A percentile compares a stretch with the other conserved stretches of the same genome.
Conservation (phyloP, 2,797 vertebrate genomes). For the Chelidonichthys spinosus region DNA sequence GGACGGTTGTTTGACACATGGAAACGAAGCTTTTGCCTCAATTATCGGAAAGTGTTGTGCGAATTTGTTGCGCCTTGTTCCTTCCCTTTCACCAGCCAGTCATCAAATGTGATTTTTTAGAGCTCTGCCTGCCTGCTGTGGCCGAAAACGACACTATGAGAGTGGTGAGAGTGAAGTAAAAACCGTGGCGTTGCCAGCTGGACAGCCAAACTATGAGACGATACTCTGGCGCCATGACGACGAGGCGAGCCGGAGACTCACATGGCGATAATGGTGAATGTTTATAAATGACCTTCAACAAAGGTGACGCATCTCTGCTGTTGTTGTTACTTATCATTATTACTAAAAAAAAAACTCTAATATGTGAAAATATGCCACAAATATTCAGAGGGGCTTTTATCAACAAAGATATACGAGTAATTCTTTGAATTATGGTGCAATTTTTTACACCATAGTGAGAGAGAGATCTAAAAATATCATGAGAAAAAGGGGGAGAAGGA, state of each 20-base stretch:
- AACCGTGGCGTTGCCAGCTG: too few species aligned
- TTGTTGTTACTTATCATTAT: neutral
- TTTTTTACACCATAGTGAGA: neutral
- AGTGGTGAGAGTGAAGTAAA: neutral
- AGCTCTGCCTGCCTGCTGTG: too few species aligned
- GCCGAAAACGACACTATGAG: neutral
- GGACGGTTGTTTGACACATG: too few species aligned
- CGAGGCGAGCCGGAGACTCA: too few species aligned
- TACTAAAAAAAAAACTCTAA: neutral
- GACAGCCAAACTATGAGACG: neutral
- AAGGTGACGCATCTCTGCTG: too few species aligned
- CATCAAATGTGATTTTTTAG: neutral
- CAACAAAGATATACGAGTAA: too few species aligned
- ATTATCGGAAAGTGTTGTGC: neutral
- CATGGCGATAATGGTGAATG: neutral
- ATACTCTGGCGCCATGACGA: too few species aligned
- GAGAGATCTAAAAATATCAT: neutral
- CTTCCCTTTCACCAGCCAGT: neutral
- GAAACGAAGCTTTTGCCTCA: neutral
- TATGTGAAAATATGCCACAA: neutral
- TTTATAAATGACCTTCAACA: neutral
- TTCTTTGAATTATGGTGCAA: neutral
- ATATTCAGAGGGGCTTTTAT: neutral
- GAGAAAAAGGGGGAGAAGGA: neutral
- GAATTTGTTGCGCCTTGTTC: neutral